Evolutionary conservation across 2,113 vertebrate genomes (phyloP).

Genomic region (Struthio camelus): DNA sequence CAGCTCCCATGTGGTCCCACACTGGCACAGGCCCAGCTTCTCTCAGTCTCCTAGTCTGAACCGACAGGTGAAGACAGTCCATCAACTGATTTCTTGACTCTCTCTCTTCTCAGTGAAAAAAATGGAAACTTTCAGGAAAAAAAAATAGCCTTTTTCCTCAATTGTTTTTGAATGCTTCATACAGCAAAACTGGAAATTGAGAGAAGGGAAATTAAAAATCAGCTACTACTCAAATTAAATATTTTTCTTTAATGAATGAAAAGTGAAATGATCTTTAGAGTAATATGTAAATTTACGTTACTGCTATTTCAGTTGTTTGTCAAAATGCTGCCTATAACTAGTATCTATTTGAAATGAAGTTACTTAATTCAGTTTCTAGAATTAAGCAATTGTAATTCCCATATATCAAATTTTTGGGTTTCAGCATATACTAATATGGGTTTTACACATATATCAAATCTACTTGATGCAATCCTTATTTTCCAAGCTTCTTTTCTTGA

Average conservation of each 20-base stretch:
- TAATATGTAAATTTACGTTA: not conserved
- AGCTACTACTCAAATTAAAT: not conserved
- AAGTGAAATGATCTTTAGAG: conserved; percentile 4
- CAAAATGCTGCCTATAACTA: not conserved
- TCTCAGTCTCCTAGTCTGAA: not conserved
- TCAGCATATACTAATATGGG: not conserved
- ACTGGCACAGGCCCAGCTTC: not conserved
- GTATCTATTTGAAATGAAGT: conserved; percentile 3
- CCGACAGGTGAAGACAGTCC: not conserved
- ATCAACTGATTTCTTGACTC: not conserved
- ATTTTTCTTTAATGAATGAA: not conserved
- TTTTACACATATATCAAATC: not conserved
- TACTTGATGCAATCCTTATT: not conserved
- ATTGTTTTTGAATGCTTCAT: not conserved
- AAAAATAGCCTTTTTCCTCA: not conserved
- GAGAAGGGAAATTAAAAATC: not conserved
- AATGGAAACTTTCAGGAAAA: accelerated
- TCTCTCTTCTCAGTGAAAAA: not conserved
- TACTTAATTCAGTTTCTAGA: not conserved
- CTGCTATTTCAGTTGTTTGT: not conserved
- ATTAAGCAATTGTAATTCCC: not conserved
- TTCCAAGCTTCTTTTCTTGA: not conserved
- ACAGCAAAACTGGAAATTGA: not conserved
- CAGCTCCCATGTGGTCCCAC: not conserved
- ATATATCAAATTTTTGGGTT: not conserved